These are phyloP conservation scores for Lepidocyrtinus sp. DNA, from an alignment of 2,888 invertebrate species.

Conservation along the genomic window DNA sequence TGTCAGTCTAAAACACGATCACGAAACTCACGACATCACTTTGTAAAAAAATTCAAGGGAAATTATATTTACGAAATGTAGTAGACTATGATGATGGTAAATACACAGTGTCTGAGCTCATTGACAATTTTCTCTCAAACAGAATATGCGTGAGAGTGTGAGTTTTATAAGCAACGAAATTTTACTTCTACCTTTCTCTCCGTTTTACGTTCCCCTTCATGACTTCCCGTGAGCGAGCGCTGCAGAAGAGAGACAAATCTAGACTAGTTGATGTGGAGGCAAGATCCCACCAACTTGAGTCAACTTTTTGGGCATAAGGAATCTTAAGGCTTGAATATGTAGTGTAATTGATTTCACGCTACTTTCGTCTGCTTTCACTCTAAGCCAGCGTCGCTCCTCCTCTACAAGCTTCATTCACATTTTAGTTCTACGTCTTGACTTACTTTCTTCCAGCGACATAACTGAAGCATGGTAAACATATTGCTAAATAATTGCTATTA, in stretches of 20 bases:
- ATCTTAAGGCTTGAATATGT: conserved; percentile 29
- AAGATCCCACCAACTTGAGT: conserved; percentile 41
- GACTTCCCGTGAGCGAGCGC: conserved; percentile 25
- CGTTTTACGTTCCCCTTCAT: neutral
- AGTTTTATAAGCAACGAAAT: conserved; percentile 1
- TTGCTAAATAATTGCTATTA: too few species aligned
- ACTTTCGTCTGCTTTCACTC: conserved; percentile 33
- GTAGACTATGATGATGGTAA: too few species aligned
- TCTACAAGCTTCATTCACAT: neutral
- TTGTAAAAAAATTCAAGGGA: neutral
- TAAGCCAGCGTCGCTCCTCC: neutral
- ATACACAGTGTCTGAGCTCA: too few species aligned
- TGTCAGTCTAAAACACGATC: neutral
- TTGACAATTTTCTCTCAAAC: conserved; percentile 3
- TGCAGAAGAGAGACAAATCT: conserved; percentile 42
- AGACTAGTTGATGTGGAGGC: conserved; percentile 44
- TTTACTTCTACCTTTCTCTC: too few species aligned
- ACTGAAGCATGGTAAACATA: too few species aligned
- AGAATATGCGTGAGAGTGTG: conserved; percentile 6
- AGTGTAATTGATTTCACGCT: conserved; percentile 31
- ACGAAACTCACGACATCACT: conserved; percentile 10
- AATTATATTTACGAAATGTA: conserved; percentile 8
- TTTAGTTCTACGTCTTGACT: too few species aligned
- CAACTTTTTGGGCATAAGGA: conserved; percentile 32
- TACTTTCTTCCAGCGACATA: too few species aligned